Percentiles rank a stretch among this genome's conserved stretches.
Evolutionary conservation across 2,797 vertebrate species (phyloP).

Genomic region (Novumbra hubbsi): DNA sequence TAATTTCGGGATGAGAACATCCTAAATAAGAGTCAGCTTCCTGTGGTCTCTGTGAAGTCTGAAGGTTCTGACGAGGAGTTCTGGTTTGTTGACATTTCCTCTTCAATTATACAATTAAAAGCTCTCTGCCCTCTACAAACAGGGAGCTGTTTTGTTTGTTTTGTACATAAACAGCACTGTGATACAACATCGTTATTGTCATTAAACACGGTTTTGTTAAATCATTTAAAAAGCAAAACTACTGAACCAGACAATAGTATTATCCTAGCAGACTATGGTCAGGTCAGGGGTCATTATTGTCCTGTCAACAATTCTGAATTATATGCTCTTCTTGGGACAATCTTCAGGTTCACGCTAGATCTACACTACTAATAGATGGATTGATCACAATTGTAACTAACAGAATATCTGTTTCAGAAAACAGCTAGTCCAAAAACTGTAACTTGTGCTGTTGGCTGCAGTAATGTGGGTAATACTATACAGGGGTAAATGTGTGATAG

Average conservation of each 20-base stretch:
- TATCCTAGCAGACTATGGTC: background rate
- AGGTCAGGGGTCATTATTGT: background rate
- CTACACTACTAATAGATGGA: background rate
- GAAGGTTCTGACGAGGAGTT: background rate
- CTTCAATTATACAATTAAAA: background rate
- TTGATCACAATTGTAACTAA: background rate
- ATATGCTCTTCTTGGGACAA: background rate
- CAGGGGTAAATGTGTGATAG: background rate
- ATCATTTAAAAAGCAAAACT: background rate
- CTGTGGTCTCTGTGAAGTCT: background rate
- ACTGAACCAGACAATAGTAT: background rate
- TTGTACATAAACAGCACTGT: background rate
- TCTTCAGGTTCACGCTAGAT: background rate
- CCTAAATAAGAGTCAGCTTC: slow-evolving; percentile 4
- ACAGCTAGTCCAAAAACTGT: background rate
- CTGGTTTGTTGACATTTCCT: background rate
- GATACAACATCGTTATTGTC: background rate
- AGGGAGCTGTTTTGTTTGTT: background rate
- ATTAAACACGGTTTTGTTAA: background rate
- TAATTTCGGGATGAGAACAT: background rate
- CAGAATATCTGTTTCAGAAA: background rate
- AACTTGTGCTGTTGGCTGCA: background rate
- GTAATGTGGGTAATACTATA: background rate
- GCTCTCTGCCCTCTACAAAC: background rate
- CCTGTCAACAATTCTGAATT: background rate